A percentile compares a stretch with the other conserved stretches of the same genome.
Evolutionary conservation across 2,888 invertebrate species (phyloP).

Genomic region (Epiblema foenella): DNA sequence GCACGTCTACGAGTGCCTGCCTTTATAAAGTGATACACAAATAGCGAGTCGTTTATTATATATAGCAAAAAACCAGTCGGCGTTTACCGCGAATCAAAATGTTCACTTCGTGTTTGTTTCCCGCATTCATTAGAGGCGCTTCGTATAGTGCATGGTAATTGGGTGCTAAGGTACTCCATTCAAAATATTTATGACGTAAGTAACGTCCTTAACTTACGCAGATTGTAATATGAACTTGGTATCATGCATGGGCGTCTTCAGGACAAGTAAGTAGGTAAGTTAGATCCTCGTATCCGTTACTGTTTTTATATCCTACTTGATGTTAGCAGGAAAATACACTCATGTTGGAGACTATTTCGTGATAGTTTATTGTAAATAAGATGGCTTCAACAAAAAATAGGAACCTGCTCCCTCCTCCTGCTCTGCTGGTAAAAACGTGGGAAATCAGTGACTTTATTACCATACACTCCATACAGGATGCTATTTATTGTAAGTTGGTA

Average conservation of each 20-base stretch:
- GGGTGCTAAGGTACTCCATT: constrained; percentile 48
- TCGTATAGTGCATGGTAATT: constrained; percentile 57
- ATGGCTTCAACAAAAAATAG: background rate
- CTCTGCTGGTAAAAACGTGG: too few species aligned
- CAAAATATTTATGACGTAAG: constrained; percentile 62
- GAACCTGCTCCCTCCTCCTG: background rate
- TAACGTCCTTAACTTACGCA: constrained; percentile 49
- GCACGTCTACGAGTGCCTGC: constrained; percentile 64
- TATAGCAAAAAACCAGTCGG: constrained; percentile 74
- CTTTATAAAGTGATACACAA: constrained; percentile 82
- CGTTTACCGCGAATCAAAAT: constrained; percentile 73
- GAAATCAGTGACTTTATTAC: too few species aligned
- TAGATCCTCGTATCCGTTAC: constrained; percentile 2
- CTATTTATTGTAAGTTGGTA: too few species aligned
- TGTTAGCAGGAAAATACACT: constrained; percentile 17
- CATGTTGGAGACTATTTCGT: constrained; percentile 10
- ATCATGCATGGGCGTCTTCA: constrained; percentile 1
- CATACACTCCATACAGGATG: too few species aligned
- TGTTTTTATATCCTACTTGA: constrained; percentile 8
- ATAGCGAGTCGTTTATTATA: constrained; percentile 69
- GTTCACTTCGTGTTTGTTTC: constrained; percentile 71
- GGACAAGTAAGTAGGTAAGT: constrained; percentile 18
- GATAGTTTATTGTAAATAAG: constrained; percentile 4
- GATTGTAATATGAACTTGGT: constrained; percentile 22
- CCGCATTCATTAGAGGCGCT: constrained; percentile 59